These are phyloP conservation scores for Enteromius mattozi DNA, from an alignment of 2,797 vertebrate genomes.

Conservation along the genomic window DNA sequence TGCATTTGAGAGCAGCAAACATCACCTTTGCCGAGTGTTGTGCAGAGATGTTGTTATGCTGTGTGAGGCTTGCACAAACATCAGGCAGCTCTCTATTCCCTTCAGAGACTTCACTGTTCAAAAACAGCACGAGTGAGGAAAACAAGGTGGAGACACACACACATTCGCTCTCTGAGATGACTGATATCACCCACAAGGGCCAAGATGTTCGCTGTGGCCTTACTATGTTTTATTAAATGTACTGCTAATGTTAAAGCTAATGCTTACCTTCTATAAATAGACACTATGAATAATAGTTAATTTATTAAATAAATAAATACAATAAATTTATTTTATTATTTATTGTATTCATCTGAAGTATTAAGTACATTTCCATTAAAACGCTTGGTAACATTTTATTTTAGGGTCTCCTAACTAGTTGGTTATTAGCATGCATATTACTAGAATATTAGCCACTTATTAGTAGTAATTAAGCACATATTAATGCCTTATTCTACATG, in stretches of 20 bases:
- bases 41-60: constrained; percentile 38
- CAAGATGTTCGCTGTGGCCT: constrained; percentile 2
- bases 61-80: constrained; percentile 50
- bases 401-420: too few species aligned
- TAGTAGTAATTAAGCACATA: too few species aligned
- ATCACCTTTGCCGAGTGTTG: constrained; percentile 46
- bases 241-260: background rate
- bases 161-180: constrained; percentile 14
- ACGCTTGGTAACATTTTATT: background rate
- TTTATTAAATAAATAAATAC: background rate
- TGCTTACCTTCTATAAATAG: background rate
- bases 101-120: constrained; percentile 48
- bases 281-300: background rate
- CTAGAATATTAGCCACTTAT: too few species aligned
- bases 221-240: background rate
- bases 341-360: background rate
- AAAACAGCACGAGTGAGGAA: constrained; percentile 54
- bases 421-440: too few species aligned
- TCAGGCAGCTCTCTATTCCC: constrained; percentile 49
- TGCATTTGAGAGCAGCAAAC: constrained; percentile 37
- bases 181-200: constrained; percentile 7
- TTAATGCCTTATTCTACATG: too few species aligned
- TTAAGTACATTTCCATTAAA: background rate
- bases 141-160: constrained; percentile 48
- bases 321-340: background rate